These are phyloP conservation scores for Pseudococcus jackbeardsleyi DNA, from an alignment of 2,888 invertebrate genomes.

Conservation along the genomic window DNA sequence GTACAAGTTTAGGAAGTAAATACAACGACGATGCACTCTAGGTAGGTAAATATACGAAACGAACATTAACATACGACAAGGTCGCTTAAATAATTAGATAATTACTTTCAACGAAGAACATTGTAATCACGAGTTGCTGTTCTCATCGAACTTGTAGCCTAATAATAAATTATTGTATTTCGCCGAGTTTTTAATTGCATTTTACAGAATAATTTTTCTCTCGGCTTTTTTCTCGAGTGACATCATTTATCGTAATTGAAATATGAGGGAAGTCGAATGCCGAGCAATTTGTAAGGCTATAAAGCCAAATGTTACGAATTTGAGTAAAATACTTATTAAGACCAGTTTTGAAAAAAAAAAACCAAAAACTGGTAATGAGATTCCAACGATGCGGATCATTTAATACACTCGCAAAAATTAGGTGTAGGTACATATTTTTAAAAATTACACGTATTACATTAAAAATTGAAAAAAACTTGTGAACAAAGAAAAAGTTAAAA, in stretches of 20 bases:
- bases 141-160: neutral
- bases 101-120: slow-evolving; percentile 1
- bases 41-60: neutral
- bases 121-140: neutral
- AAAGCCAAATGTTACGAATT: too few relatives aligned
- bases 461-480: too few relatives aligned
- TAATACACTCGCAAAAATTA: too few relatives aligned
- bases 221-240: neutral
- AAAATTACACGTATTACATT: too few relatives aligned
- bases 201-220: neutral
- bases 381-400: too few relatives aligned
- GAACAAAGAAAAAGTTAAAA: too few relatives aligned
- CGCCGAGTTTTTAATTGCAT: neutral
- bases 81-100: neutral
- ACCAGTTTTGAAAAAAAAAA: too few relatives aligned
- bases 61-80: neutral
- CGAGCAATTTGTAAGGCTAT: too few relatives aligned
- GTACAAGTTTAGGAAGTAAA: slow-evolving; percentile 20
- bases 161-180: neutral
- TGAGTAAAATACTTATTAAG: too few relatives aligned
- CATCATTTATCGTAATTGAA: neutral
- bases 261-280: too few relatives aligned
- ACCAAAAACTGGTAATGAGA: too few relatives aligned
- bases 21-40: neutral
- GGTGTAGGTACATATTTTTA: too few relatives aligned